phyloP scores from a whole-genome alignment of 1,140 invertebrate species.

The Anastrepha ludens region DNA sequence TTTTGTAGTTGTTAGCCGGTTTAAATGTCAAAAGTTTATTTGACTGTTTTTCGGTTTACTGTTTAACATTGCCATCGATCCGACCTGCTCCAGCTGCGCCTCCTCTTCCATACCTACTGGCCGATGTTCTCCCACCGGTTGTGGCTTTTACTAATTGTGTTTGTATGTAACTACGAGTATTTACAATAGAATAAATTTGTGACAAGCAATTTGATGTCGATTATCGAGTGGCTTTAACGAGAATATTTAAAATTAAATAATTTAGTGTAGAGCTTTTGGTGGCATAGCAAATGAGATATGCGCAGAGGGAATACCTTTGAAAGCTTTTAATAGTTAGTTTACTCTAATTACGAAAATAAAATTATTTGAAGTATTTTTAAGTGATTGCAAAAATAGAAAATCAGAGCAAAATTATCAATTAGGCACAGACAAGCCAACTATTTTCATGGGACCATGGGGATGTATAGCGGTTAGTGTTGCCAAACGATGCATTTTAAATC shows the following conservation, averaged over 20 bases:
- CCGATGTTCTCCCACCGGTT: background rate
- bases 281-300: constrained; percentile 17
- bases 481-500: no score
- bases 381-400: no score
- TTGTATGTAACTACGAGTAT: background rate
- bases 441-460: no score
- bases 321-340: constrained; percentile 31
- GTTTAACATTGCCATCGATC: constrained; percentile 3
- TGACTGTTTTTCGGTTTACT: constrained; percentile 38
- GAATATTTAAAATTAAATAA: constrained; percentile 45
- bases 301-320: background rate
- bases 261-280: constrained; percentile 5
- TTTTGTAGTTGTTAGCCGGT: constrained; percentile 11
- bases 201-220: constrained; percentile 23
- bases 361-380: background rate
- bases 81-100: background rate
- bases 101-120: background rate
- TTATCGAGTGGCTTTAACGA: constrained; percentile 36
- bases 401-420: no score
- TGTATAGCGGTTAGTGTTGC: no score
- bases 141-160: constrained; percentile 20
- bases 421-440: no score
- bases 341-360: constrained; percentile 1
- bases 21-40: constrained; percentile 47
- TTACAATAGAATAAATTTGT: constrained; percentile 29